Base-by-base conservation (phyloP, 2,113 vertebrate genomes). In the Cardinalis cardinalis region DNA sequence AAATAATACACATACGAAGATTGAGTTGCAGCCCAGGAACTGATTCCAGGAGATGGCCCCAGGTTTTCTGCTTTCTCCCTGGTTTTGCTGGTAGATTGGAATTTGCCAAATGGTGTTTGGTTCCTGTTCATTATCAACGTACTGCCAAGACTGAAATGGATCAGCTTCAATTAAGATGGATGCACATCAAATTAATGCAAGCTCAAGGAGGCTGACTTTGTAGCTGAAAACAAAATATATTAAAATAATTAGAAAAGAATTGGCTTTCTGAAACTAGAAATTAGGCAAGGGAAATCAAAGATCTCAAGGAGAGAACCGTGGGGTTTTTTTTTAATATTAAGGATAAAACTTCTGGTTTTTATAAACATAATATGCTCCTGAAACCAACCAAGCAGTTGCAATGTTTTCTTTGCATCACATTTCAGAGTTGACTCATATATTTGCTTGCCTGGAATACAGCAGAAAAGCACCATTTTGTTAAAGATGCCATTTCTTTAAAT, bases 61-160 rank as follows among this genome's bases (percentile, higher is more conserved):
- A 14, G 38, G 31, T 90, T 82, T 90, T 78, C 46, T 84, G 40
- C 12, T 36, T 40, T 38, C 15, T 82, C 65, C 23, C 31, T 34
- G 65, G 17, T 75, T 86, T 61, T 69, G 25, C 38, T 43, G 38
- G 59, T 73, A 20, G 10, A 4, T 40, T 2, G 8, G 76, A 69
- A 53, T 55, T 93, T 0, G 4, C 34, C 1, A 43, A 74, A 48
- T 26, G 46, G 36, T 11, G 3, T 79, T 92, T 78, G 3, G 0
- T 34, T 90, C 71, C 81, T 6, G 3, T 84, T 94, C 69, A 41
- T 74, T 72, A 36, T 79, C 43, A 2, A 28, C 21, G 6, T 1
- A 20, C 73, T 89, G 94, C 87, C 92, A 92, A 73, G 63, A 55
- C 12, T 55, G 75, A 90, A 87, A 90, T 16, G 55, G 59, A 90